phyloP scores from a whole-genome alignment of 2,797 vertebrate genomes.

The Trachops cirrhosus region DNA sequence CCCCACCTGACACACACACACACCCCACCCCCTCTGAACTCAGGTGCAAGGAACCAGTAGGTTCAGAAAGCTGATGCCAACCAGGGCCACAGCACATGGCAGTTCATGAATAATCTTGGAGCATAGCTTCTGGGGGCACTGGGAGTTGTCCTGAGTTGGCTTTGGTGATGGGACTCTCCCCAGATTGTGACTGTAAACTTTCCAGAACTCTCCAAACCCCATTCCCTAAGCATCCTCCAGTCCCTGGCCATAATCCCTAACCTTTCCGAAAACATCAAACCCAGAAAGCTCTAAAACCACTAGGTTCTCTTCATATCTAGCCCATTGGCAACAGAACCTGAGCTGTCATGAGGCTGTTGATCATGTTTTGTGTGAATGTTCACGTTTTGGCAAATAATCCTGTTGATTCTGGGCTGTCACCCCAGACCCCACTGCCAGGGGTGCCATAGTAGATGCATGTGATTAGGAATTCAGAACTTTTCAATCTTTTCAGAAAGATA shows the following conservation, averaged over 20 bases:
- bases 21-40: rapidly evolving
- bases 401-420: not conserved
- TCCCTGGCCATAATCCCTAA: not conserved
- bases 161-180: not conserved
- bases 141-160: not conserved
- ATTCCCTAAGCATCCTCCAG: not conserved
- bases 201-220: not conserved
- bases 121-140: not conserved
- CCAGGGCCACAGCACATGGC: not conserved
- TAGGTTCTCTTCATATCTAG: rapidly evolving
- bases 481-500: not conserved
- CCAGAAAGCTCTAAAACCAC: not conserved
- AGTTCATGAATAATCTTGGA: not conserved
- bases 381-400: rapidly evolving
- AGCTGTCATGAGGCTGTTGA: rapidly evolving
- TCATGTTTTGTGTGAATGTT: rapidly evolving
- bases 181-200: not conserved
- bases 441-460: not conserved
- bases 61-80: not conserved
- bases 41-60: rapidly evolving
- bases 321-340: too few species aligned
- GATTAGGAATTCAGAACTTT: not conserved
- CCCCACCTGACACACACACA: not conserved
- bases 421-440: not conserved
- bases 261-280: not conserved